A percentile compares a stretch with the other conserved stretches of the same genome.
Conservation (phyloP, 2,797 vertebrate species). For the Syngnathus rostellatus region DNA sequence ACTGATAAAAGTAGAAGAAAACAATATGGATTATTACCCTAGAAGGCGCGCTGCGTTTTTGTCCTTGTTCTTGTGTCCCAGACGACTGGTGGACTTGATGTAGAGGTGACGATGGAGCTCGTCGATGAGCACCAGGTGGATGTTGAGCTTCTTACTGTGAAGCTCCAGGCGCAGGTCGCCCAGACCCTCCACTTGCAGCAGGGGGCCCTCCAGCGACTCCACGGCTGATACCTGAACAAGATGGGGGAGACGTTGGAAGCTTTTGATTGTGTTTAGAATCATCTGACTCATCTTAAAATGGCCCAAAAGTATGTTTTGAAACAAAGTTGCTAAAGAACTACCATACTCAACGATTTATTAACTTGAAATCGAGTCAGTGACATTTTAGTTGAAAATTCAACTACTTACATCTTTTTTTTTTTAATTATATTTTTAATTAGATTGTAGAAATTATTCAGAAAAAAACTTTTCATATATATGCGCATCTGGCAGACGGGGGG, state of each 20-base stretch:
- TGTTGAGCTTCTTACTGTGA: slow-evolving; percentile 96
- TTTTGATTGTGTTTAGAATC: too few species aligned
- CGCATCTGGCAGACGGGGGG: too few species aligned
- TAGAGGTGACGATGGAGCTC: slow-evolving; percentile 94
- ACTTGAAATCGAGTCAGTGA: too few species aligned
- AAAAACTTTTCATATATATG: too few species aligned
- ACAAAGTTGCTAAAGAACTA: too few species aligned
- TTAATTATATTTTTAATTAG: too few species aligned
- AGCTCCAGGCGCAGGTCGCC: slow-evolving; percentile 91
- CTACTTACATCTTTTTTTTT: too few species aligned
- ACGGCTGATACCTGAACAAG: slow-evolving; percentile 84
- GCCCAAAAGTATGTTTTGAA: too few species aligned
- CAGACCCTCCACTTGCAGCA: slow-evolving; percentile 94
- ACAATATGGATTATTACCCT: slow-evolving; percentile 43
- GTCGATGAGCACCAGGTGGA: slow-evolving; percentile 91
- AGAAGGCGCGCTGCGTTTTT: slow-evolving; percentile 65
- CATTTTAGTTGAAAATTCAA: too few species aligned
- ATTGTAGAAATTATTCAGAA: too few species aligned
- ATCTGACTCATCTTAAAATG: too few species aligned
- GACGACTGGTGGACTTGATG: slow-evolving; percentile 89
- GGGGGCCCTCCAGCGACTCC: slow-evolving; percentile 83
- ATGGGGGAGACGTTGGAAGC: not conserved
- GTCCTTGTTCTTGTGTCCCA: slow-evolving; percentile 80
- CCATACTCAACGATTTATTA: too few species aligned
- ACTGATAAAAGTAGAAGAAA: not conserved